Conservation (phyloP, 2,113 vertebrate genomes). For the Nyctibius bracteatus region DNA sequence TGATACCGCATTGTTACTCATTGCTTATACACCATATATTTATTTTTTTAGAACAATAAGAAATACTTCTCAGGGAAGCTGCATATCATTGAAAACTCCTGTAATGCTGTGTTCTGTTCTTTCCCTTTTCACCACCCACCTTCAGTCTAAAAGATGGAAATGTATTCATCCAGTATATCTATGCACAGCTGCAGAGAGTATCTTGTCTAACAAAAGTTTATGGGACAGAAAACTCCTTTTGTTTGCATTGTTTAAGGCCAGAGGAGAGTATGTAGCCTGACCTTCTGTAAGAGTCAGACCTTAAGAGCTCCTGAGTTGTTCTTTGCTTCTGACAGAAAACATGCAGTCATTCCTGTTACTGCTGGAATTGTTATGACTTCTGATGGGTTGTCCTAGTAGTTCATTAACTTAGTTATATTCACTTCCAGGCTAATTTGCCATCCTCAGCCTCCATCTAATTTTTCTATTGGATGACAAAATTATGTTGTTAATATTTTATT, state of each 20-base stretch:
- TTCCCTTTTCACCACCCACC: neutral
- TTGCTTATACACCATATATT: neutral
- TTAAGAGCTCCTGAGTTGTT: neutral
- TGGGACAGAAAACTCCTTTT: neutral
- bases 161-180: neutral
- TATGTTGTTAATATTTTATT: neutral
- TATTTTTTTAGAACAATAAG: neutral
- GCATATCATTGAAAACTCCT: neutral
- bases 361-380: neutral
- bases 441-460: neutral
- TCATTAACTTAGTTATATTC: neutral
- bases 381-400: neutral
- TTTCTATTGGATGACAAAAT: neutral
- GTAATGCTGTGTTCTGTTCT: neutral
- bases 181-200: neutral
- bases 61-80: neutral
- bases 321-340: neutral
- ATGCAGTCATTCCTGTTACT: neutral
- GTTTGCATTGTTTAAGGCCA: constrained; percentile 6
- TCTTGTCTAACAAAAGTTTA: constrained; percentile 4
- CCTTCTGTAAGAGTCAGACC: constrained; percentile 44
- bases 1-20: neutral
- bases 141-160: neutral
- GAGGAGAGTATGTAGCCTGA: neutral
- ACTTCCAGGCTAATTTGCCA: neutral